Percentiles rank a stretch among this genome's conserved stretches.
These are phyloP conservation scores for Peromyscus aztecus DNA, from an alignment of 2,797 vertebrate genomes.

Conservation along the genomic window DNA sequence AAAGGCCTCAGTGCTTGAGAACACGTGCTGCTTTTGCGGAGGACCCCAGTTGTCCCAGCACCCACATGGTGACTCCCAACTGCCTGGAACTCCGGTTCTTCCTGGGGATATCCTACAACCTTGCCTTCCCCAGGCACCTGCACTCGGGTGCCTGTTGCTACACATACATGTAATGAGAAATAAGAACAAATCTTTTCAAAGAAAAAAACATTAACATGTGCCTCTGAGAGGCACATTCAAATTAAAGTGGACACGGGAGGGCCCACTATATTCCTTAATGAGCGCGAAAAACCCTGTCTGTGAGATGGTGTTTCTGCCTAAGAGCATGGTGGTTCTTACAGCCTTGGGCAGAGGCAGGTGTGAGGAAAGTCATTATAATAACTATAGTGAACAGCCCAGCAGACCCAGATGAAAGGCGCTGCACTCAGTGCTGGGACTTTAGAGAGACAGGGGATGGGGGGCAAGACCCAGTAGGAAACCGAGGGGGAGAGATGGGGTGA, in stretches of 20 bases:
- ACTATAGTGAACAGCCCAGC: not conserved
- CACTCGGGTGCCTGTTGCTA: not conserved
- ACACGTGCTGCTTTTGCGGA: not conserved
- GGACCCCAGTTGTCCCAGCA: not conserved
- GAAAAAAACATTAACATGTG: not conserved
- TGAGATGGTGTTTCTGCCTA: not conserved
- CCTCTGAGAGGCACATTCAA: not conserved
- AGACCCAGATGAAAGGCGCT: not conserved
- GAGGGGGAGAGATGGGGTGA: not conserved
- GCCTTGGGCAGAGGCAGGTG: not conserved
- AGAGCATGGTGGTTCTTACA: not conserved
- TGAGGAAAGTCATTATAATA: not conserved
- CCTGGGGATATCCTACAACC: not conserved
- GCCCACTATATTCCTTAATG: not conserved
- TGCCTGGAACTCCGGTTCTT: not conserved
- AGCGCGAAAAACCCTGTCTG: not conserved
- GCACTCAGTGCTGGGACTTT: not conserved
- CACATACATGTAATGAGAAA: not conserved
- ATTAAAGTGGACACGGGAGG: no score
- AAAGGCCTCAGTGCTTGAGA: not conserved
- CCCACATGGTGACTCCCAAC: not conserved
- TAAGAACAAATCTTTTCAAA: not conserved
- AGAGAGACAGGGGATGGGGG: not conserved
- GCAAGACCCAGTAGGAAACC: rapidly evolving
- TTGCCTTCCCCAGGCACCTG: not conserved